Percentiles rank a stretch among this genome's conserved stretches.
Conservation (phyloP, 2,797 vertebrate species). For the Florisuga fusca region DNA sequence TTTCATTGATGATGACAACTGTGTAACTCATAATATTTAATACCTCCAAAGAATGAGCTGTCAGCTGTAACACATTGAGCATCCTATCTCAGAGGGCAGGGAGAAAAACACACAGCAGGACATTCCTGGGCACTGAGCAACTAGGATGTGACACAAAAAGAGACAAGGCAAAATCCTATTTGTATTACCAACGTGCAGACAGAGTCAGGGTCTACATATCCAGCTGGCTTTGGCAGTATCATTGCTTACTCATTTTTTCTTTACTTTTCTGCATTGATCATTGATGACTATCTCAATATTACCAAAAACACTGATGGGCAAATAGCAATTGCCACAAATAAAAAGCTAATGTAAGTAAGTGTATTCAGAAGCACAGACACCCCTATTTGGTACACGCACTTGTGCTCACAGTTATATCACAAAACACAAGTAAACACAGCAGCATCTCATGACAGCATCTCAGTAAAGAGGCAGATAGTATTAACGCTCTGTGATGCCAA, state of each 20-base stretch:
- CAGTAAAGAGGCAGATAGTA: neutral
- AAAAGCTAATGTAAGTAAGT: neutral
- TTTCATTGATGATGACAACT: neutral
- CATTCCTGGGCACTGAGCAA: slow-evolving; percentile 8
- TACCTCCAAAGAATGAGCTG: neutral
- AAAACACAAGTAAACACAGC: slow-evolving; percentile 19
- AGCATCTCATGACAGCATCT: neutral
- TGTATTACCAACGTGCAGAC: neutral
- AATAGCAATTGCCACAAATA: neutral
- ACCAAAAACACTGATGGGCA: neutral
- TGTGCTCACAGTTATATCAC: neutral
- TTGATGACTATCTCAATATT: neutral
- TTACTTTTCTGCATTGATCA: neutral
- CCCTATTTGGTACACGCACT: neutral
- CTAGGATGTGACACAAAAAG: neutral
- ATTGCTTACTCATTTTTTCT: neutral
- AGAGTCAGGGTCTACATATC: neutral
- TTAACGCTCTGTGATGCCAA: neutral
- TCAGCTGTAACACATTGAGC: neutral
- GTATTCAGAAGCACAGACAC: neutral
- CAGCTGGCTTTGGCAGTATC: neutral
- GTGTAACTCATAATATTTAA: neutral
- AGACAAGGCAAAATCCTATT: slow-evolving; percentile 25
- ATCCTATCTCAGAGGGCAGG: neutral
- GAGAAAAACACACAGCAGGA: slow-evolving; percentile 26